Conservation (phyloP, 2,888 invertebrate species). For the Epirrhoe tristata region DNA sequence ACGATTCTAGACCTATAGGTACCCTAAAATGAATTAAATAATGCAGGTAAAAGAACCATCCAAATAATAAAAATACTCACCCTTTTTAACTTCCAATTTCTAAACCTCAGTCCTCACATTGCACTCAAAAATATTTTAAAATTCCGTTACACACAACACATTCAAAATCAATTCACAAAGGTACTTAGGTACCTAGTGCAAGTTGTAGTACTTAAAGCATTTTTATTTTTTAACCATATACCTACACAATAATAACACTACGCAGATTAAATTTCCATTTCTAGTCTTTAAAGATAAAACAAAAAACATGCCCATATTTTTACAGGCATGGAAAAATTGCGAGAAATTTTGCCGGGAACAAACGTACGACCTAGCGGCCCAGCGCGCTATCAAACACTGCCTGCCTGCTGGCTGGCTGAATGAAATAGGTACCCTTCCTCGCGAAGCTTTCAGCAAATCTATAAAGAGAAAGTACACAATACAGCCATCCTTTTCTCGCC, state of each 20-base stretch:
- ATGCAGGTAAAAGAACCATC: no score
- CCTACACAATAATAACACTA: not conserved
- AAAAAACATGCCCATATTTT: constrained; percentile 10
- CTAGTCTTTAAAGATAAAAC: not conserved
- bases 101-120: constrained; percentile 23
- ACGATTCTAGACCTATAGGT: no score
- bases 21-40: no score
- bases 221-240: not conserved
- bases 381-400: constrained; percentile 33
- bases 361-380: constrained; percentile 33
- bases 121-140: constrained; percentile 12
- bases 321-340: constrained; percentile 27
- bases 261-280: not conserved
- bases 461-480: constrained; percentile 75
- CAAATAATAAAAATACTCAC: constrained; percentile 26
- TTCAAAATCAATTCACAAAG: constrained; percentile 6
- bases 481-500: constrained; percentile 55
- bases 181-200: not conserved
- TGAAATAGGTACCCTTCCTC: constrained; percentile 30
- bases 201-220: not conserved
- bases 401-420: constrained; percentile 47
- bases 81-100: constrained; percentile 24
- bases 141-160: constrained; percentile 9
- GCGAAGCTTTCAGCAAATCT: constrained; percentile 78
- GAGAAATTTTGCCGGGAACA: constrained; percentile 12